Evolutionary conservation across 2,797 vertebrate species (phyloP), one percentile per base, ranked within the genome.

Genomic region (Anabas testudineus): DNA sequence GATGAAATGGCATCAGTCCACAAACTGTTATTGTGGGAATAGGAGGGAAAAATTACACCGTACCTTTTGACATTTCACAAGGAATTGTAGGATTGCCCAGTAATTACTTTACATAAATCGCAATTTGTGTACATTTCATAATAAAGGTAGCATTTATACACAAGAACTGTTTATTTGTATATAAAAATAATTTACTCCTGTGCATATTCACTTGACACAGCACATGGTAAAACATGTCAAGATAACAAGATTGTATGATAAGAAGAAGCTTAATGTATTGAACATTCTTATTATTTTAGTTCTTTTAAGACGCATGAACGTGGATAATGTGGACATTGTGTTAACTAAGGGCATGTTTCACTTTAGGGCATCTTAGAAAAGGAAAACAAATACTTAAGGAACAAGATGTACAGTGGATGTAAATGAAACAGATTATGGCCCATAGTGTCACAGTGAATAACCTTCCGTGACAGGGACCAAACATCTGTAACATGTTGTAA

Each of bases 401-500:
- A 21, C 3, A 8, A 30, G n/a, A 63, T 45, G 18, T 16, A 16
- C 13, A 56, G n/a, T 61, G 30, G 22, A 34, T 42, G 19, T 16
- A 54, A 32, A 32, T 37, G 21, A 39, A 15, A 16, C 45, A 56
- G 45, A 58, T 32, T 57, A 19, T 22, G 13, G 2, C 26, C 18
- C 12, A 5, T 7, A 9, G 12, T 18, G 43, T 54, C 0, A 3
- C 8, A 12, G 42, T 1, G 12, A 34, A 58, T 46, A 22, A 18
- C 45, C 19, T 49, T 65, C 21, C 0, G 0, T 68, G 54, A 43
- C 67, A 6, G 2, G 5, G 13, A 45, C 15, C 26, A 63, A 64
- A 80, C 72, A 69, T 74, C 64, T 62, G 66, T 26, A 58, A 49
- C 56, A 22, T n/a, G n/a, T n/a, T 43, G 34, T 46, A 3, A 48